These are phyloP conservation scores for Ondatra zibethicus DNA, from an alignment of 2,113 vertebrate genomes.

Conservation along the genomic window DNA sequence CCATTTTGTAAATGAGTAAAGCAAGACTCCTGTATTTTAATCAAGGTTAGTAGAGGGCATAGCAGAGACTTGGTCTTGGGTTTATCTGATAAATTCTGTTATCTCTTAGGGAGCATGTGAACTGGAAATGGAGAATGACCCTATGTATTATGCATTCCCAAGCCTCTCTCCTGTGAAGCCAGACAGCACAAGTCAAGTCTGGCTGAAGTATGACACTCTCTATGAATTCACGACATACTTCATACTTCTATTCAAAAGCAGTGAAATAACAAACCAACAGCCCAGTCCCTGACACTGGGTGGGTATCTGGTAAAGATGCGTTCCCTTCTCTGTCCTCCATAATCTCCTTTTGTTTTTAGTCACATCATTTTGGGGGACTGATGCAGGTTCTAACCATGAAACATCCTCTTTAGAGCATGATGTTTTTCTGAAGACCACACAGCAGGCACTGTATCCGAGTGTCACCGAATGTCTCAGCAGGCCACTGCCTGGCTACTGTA, in stretches of 20 bases:
- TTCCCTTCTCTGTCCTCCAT: background rate
- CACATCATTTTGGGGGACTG: background rate
- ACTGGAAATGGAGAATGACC: background rate
- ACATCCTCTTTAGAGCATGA: background rate
- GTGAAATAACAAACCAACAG: background rate
- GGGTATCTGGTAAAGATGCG: background rate
- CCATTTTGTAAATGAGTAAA: background rate
- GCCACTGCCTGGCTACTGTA: accelerated
- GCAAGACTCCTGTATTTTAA: accelerated
- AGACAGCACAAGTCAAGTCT: too few relatives aligned
- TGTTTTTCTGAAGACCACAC: background rate
- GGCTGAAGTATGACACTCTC: background rate
- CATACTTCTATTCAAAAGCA: background rate
- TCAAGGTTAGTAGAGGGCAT: background rate
- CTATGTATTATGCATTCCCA: background rate
- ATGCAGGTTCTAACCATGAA: background rate
- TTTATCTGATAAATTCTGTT: background rate
- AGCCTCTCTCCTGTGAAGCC: background rate
- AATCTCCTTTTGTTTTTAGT: background rate
- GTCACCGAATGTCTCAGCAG: accelerated
- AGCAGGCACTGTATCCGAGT: accelerated
- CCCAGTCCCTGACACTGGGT: too few relatives aligned
- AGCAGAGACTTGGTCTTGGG: background rate
- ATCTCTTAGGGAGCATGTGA: background rate
- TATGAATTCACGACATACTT: background rate